Percentiles rank a stretch among this genome's conserved stretches.
Evolutionary conservation across 2,888 invertebrate species (phyloP).

Genomic region (Orchesellides sinensis): DNA sequence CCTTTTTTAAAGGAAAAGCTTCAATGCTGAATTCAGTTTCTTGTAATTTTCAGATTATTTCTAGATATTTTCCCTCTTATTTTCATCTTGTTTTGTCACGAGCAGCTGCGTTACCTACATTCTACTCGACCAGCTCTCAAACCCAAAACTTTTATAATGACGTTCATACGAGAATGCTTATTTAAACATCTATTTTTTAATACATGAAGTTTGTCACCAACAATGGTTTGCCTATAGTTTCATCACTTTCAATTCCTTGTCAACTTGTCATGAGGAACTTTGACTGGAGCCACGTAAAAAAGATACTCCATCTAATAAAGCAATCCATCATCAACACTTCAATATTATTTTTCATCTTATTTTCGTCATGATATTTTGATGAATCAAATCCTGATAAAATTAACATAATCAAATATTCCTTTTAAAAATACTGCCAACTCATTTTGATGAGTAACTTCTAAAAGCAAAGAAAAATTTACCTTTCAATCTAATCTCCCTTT

Average conservation of each 20-base stretch:
- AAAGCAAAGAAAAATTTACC: background rate
- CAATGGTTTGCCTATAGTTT: background rate
- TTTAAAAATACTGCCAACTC: background rate
- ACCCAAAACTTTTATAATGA: no score
- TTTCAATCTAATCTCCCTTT: background rate
- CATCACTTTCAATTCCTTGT: background rate
- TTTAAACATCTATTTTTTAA: no score
- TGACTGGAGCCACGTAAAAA: background rate
- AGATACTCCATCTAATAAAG: no score
- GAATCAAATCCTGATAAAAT: conserved; percentile 32
- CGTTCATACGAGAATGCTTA: no score
- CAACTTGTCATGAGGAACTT: background rate
- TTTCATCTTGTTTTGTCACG: no score
- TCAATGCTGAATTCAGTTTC: no score
- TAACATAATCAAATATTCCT: conserved; percentile 40
- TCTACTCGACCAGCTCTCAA: no score
- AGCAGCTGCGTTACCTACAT: no score
- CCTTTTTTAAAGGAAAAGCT: no score
- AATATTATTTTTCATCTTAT: background rate
- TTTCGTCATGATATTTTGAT: background rate
- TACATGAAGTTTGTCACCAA: no score
- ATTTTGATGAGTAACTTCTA: conserved; percentile 21
- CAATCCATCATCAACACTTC: background rate
- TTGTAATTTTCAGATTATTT: no score
- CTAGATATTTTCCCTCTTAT: no score